phyloP scores from a whole-genome alignment of 2,797 vertebrate genomes.

The Gymnothorax javanicus region DNA sequence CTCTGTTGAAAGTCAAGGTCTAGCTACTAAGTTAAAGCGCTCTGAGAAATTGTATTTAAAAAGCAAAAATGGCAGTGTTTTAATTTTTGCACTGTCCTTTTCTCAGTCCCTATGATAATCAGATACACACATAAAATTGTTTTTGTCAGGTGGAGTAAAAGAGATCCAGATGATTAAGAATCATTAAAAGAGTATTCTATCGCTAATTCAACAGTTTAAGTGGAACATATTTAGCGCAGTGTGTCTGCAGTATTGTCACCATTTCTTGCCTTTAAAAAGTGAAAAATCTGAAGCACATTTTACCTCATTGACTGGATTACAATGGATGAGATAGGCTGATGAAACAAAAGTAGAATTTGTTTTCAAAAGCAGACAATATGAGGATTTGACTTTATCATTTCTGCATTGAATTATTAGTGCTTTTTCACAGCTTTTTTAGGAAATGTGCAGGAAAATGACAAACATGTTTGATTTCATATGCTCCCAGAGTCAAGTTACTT shows the following conservation, averaged over 20 bases:
- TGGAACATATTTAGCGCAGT: neutral
- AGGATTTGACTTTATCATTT: neutral
- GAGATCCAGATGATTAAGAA: slow-evolving; percentile 10
- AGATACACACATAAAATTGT: neutral
- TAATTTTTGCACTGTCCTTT: neutral
- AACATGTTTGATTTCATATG: neutral
- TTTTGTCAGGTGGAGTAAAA: neutral
- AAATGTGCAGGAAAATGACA: neutral
- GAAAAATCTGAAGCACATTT: neutral
- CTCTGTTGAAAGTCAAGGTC: slow-evolving; percentile 28
- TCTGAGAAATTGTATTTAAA: slow-evolving; percentile 5
- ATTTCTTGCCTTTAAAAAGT: neutral
- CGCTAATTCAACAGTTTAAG: neutral
- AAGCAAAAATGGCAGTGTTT: neutral
- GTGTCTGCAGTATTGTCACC: neutral
- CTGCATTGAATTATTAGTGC: neutral
- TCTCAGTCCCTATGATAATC: neutral
- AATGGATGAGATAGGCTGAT: neutral
- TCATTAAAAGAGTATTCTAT: slow-evolving; percentile 13
- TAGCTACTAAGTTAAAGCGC: neutral
- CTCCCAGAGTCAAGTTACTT: neutral
- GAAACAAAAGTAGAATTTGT: neutral
- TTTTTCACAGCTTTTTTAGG: neutral
- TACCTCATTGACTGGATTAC: neutral
- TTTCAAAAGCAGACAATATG: neutral